These are phyloP conservation scores for Drosophila putrida DNA, from an alignment of 2,888 invertebrate species.

Conservation along the genomic window DNA sequence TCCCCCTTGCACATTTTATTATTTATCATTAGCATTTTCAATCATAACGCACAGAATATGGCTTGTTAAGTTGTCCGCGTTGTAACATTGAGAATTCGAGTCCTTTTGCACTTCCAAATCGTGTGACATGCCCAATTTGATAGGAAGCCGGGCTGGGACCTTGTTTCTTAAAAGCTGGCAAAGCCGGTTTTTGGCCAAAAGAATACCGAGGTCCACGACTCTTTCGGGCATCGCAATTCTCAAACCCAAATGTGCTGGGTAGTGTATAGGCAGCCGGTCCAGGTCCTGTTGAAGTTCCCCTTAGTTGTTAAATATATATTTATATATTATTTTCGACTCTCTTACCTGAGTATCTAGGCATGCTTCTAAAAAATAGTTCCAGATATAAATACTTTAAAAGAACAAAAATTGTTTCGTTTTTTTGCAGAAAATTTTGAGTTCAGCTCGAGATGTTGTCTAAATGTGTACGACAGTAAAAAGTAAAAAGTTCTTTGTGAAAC, in stretches of 20 bases:
- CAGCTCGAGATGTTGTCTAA: constrained; percentile 29
- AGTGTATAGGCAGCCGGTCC: constrained; percentile 65
- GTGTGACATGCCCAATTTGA: constrained; percentile 58
- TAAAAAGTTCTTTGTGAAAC: neutral
- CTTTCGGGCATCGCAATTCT: constrained; percentile 42
- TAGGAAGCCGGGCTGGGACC: constrained; percentile 67
- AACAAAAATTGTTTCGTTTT: too few species aligned
- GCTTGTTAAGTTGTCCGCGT: constrained; percentile 46
- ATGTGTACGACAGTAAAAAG: constrained; percentile 1
- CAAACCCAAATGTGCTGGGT: constrained; percentile 58
- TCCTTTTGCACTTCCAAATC: constrained; percentile 52
- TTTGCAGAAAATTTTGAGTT: constrained; percentile 45
- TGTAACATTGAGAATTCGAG: constrained; percentile 52
- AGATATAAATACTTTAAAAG: too few species aligned
- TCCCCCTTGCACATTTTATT: neutral
- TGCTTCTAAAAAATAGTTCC: neutral
- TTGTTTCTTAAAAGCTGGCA: constrained; percentile 19
- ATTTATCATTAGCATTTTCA: neutral
- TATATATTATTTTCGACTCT: neutral
- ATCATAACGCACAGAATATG: constrained; percentile 36
- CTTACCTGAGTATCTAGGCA: constrained; percentile 40
- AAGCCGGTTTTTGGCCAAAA: constrained; percentile 42
- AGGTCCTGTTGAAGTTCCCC: constrained; percentile 43
- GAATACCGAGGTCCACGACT: constrained; percentile 53
- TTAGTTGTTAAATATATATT: neutral